Evolutionary conservation across 2,888 invertebrate species (phyloP), one percentile per base, ranked within the genome.

Genomic region (Oscheius sp.): DNA sequence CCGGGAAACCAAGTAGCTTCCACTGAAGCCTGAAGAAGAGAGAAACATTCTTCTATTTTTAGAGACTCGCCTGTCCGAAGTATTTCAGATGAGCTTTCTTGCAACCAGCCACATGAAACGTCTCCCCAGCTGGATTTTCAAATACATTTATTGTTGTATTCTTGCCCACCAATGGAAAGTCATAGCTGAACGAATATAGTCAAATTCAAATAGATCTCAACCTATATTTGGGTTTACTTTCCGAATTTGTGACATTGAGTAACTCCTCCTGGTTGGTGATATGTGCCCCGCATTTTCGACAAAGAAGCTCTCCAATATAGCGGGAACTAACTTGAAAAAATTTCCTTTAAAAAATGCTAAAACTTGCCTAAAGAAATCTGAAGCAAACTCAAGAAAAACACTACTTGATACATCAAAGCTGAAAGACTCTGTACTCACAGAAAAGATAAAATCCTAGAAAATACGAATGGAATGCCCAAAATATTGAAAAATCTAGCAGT

Each of bases 1-100:
- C 73, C 75, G 2, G 75, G 75, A 34, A 72, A 74, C 75, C 75
- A 78, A 0, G 74, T 73, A 10, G 69, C 72, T 23, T 66, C 70
- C 2, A 68, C 50, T 61, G 72, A 67, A 0, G 74, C 52, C 78
- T 75, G 66, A 48, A 74, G 69, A 37, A 53, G 50, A 55, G 20
- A 31, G 27, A 17, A 58, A 23, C 29, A 4, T 58, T 58, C 33
- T 34, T 12, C 39, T 6, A 2, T 58, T 12, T 37, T 4, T n/a
- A 12, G 37, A 1, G 2, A 58, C 15, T 65, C 29, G 75, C 78
- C 52, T 58, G 37, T 50, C 75, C 75, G 23, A 58, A 58, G 34
- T 73, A 74, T 33, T 69, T 65, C 25, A 78, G 65, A 57, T 71
- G 70, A 25, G 78, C 78, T 1, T 72, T 74, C 46, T 71, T 75